Evolutionary conservation across 2,113 vertebrate species (phyloP), one percentile per base, ranked within the genome.

Genomic region (Phaethornis superciliosus): DNA sequence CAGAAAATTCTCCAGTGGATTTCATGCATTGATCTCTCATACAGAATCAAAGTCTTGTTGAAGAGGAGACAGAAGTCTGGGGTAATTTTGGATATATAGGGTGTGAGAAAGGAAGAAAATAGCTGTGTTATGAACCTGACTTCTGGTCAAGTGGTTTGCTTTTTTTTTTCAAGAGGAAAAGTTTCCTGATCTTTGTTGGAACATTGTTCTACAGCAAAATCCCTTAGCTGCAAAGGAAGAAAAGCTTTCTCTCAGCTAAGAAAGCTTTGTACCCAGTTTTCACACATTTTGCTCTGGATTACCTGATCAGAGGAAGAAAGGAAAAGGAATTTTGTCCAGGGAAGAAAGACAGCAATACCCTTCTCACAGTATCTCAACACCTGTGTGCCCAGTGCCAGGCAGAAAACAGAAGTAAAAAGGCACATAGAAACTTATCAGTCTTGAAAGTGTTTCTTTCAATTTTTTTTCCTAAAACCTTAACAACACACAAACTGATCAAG

Each of bases 331-430:
- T 60, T 60, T 12, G 19, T 55, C 32, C 18, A 49, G 28, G 18
- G 27, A 62, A 64, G 18, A 71, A 87, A 84, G 35, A 68, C 42
- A 37, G 12, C 24, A 67, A 54, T 30, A 72, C 16, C 9, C 33
- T 35, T 82, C 32, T 64, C 69, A 17, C 15, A 68, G 10, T 54
- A 72, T 72, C 42, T 71, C 58, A 35, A 78, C 42, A 87, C 18
- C 17, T 85, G 2, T 46, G 32, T 0, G 0, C 5, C 14, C n/a
- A 46, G 7, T 49, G 8, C 40, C 17, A 84, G 33, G 1, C 65
- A 84, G 49, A 81, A 87, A 79, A 35, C 16, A 68, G 33, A 86
- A 71, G 4, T 30, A n/a, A 81, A 83, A 44, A 84, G 4, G 7
- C 9, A 42, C 1, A 0, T 9, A 89, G 51, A 35, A 12, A 37